A percentile compares a stretch with the other conserved stretches of the same genome.
Evolutionary conservation across 2,888 invertebrate species (phyloP).

Genomic region (Acronicta leporina): DNA sequence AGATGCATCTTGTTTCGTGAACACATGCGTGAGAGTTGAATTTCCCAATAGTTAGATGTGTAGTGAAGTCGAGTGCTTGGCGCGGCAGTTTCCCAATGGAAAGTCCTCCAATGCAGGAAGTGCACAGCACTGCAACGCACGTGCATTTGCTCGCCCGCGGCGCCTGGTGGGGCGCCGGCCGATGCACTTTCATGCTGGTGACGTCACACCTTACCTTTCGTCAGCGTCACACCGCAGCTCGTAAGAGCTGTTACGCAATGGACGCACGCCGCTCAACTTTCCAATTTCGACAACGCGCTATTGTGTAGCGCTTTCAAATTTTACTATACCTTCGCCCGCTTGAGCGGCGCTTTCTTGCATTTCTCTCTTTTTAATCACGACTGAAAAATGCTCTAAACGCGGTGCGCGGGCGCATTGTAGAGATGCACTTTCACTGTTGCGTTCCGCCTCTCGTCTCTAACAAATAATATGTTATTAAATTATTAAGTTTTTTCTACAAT

Average conservation of each 20-base stretch:
- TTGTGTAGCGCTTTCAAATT: conserved; percentile 89
- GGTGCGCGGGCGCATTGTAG: conserved; percentile 74
- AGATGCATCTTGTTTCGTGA: conserved; percentile 82
- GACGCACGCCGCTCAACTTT: conserved; percentile 87
- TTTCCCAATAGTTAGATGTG: conserved; percentile 78
- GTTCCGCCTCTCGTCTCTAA: conserved; percentile 66
- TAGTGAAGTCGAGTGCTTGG: conserved; percentile 72
- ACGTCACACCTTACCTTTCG: conserved; percentile 86
- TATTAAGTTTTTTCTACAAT: conserved; percentile 39
- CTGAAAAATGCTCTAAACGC: conserved; percentile 86
- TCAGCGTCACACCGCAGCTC: conserved; percentile 84
- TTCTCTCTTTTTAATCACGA: conserved; percentile 80
- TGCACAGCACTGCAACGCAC: conserved; percentile 71
- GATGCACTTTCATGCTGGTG: conserved; percentile 88
- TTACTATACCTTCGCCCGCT: conserved; percentile 82
- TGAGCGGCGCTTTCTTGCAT: conserved; percentile 84
- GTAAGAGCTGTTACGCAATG: conserved; percentile 87
- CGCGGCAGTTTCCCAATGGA: conserved; percentile 84
- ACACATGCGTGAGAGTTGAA: conserved; percentile 79
- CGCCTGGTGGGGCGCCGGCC: conserved; percentile 78
- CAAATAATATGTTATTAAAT: conserved; percentile 54
- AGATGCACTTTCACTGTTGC: conserved; percentile 85
- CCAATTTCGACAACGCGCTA: conserved; percentile 89
- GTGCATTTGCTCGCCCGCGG: conserved; percentile 64
- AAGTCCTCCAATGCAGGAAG: conserved; percentile 87